Base-by-base conservation (phyloP, 2,888 invertebrate genomes). In the Leptopterna dolabrata region DNA sequence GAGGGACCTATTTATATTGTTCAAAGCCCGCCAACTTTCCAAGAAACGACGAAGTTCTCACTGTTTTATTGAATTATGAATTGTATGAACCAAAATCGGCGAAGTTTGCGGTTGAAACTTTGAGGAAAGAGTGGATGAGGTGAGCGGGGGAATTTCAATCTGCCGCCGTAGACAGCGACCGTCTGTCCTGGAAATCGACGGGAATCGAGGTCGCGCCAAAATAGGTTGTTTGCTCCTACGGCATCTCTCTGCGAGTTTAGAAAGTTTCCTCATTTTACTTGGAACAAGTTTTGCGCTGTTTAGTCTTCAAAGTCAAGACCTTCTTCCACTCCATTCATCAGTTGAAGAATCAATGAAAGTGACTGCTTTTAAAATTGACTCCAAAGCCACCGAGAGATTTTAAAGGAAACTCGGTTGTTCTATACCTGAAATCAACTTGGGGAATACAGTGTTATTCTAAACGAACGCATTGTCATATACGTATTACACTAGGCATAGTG, bases 121-220 rank as follows among this genome's bases (percentile, higher is more conserved):
- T 27, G 0, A 4, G 11, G 63, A 13, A 0, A 27, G 24, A 24
- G 63, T 36, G 36, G 7, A 36, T 13, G 27, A n/a, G 63, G 63
- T 24, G 16, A 9, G 63, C 2, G 63, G 63, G 63, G 24, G 24
- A n/a, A 63, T 63, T 63, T 63, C 63, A 63, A 63, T 63, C 63
- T 24, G 19, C 63, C 63, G 24, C 24, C 24, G 63, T 63, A 63
- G 63, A 63, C 63, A 63, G 63, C 63, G 63, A 63, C 63, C 24
- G 63, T 63, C 63, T 63, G 63, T 63, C 63, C 63, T 73, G 73
- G 41, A 73, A 73, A 73, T 73, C 73, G 73, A n/a, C 41, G 36
- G n/a, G 73, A 29, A 73, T 73, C 73, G 73, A 73, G 73, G 73
- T 73, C 73, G 73, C 30, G n/a, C 73, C 73, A 73, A 73, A 73